Percentiles rank a stretch among this genome's conserved stretches.
Conservation (phyloP, 1,140 invertebrate genomes). For the Eufriesea mexicana region DNA sequence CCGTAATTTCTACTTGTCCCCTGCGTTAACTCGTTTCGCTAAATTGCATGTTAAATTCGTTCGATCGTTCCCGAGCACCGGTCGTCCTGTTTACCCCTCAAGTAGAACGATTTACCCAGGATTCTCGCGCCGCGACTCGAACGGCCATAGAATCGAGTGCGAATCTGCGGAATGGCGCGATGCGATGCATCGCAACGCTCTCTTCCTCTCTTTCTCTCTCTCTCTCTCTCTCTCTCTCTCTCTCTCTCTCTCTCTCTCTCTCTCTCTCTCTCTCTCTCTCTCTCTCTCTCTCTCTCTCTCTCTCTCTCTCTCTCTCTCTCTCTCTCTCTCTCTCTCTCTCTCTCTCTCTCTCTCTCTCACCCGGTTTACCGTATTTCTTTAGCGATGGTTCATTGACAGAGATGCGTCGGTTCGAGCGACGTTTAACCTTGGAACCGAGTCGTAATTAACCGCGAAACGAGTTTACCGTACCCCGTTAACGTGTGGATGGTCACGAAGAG, state of each 20-base stretch:
- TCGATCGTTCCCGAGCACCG: background rate
- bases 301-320: too few species aligned
- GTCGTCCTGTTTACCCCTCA: background rate
- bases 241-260: too few species aligned
- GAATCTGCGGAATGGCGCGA: too few species aligned
- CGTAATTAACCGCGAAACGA: slow-evolving; percentile 36
- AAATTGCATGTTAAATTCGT: background rate
- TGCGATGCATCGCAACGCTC: too few species aligned
- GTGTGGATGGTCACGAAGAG: slow-evolving; percentile 16
- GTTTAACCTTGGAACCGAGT: background rate
- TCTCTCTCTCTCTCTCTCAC: background rate
- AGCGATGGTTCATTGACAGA: background rate
- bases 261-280: too few species aligned
- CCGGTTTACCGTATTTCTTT: background rate
- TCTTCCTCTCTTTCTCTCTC: too few species aligned
- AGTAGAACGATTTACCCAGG: background rate
- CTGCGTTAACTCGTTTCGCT: background rate
- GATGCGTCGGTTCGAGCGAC: background rate
- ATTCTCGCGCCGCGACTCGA: too few species aligned
- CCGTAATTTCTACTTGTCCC: background rate
- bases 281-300: too few species aligned
- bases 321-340: too few species aligned
- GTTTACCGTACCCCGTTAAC: slow-evolving; percentile 38
- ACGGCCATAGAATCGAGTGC: background rate
- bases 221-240: too few species aligned